phyloP scores from a whole-genome alignment of 2,888 invertebrate species.

The Troides oblongomaculatus region DNA sequence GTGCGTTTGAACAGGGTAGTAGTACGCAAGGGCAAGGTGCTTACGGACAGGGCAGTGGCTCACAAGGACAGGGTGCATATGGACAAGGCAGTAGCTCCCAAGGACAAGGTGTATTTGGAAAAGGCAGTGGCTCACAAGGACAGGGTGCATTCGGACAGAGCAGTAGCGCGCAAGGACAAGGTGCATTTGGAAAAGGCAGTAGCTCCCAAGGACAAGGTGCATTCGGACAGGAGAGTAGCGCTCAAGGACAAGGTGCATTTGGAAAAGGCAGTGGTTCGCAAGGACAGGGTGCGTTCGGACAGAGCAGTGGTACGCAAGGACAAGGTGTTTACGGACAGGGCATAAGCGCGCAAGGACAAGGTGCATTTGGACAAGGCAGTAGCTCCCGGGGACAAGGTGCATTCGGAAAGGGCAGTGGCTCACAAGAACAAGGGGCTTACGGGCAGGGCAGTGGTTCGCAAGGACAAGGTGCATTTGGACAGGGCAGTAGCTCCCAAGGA shows the following conservation, averaged over 20 bases:
- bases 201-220: slow-evolving; percentile 7
- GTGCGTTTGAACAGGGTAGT: slow-evolving; percentile 2
- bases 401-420: slow-evolving; percentile 20
- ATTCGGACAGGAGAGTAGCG: background rate
- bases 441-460: slow-evolving; percentile 2
- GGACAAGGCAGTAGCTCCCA: slow-evolving; percentile 4
- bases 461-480: slow-evolving; percentile 18
- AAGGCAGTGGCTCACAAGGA: slow-evolving; percentile 13
- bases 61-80: slow-evolving; percentile 12
- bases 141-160: slow-evolving; percentile 14
- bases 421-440: slow-evolving; percentile 30
- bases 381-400: slow-evolving; percentile 13
- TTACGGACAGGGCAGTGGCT: slow-evolving; percentile 7
- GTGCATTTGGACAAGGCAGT: slow-evolving; percentile 2
- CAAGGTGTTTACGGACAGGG: slow-evolving; percentile 13
- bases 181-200: background rate
- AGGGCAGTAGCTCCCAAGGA: slow-evolving; percentile 4
- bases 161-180: slow-evolving; percentile 3
- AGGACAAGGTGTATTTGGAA: slow-evolving; percentile 15
- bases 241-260: slow-evolving; percentile 6
- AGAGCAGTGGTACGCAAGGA: slow-evolving; percentile 4
- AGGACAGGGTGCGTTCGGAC: slow-evolving; percentile 7
- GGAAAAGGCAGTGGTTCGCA: slow-evolving; percentile 6
- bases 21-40: slow-evolving; percentile 2
- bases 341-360: slow-evolving; percentile 4